Conservation (phyloP, 2,113 vertebrate genomes). For the Steatornis caripensis region DNA sequence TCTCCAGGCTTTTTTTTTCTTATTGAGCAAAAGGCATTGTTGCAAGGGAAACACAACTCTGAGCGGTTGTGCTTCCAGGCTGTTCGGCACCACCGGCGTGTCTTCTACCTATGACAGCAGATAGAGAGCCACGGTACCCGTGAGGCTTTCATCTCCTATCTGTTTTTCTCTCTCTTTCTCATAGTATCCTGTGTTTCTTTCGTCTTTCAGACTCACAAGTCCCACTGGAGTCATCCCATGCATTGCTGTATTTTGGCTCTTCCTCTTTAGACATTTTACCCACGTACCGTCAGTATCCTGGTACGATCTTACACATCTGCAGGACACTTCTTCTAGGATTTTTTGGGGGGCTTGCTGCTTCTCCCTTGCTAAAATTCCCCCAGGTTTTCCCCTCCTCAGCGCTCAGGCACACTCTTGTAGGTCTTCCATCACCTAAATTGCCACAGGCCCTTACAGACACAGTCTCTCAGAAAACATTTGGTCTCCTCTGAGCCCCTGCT, state of each 20-base stretch:
- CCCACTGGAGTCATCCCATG: background rate
- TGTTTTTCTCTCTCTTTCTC: background rate
- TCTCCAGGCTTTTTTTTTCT: background rate
- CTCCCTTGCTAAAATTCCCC: background rate
- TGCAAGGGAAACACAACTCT: background rate
- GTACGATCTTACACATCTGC: background rate
- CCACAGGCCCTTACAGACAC: background rate
- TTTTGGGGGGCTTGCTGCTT: background rate
- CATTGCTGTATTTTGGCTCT: background rate
- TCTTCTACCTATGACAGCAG: background rate
- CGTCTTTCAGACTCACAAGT: background rate
- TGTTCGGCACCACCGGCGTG: background rate
- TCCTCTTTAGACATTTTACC: background rate
- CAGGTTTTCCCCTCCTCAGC: background rate
- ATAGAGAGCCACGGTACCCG: background rate
- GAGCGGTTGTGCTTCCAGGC: slow-evolving; percentile 20
- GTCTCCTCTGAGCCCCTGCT: background rate
- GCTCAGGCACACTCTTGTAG: background rate
- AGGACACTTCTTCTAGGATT: background rate
- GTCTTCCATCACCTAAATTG: background rate
- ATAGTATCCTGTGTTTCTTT: background rate
- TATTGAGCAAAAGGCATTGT: background rate
- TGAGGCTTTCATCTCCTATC: background rate
- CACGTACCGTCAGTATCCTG: background rate
- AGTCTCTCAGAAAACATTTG: background rate